Evolutionary conservation across 2,113 vertebrate species (phyloP), one percentile per base, ranked within the genome.

Genomic region (Galeopterus variegatus): DNA sequence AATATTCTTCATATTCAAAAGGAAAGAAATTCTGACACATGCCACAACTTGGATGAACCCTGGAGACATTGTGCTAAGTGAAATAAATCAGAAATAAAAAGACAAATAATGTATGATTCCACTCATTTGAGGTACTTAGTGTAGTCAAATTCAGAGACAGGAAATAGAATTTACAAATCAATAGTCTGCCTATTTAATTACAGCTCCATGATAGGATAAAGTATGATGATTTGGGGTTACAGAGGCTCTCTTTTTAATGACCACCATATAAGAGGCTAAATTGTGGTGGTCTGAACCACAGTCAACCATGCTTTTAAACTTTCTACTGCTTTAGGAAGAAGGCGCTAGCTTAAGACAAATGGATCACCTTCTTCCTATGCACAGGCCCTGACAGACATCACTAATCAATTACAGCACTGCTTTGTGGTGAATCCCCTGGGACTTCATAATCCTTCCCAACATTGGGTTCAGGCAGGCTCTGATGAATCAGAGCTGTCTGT

Each of bases 31-130:
- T 80, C 69, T 92, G 93, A 86, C 52, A 73, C 5, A 48, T 17
- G 72, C 21, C 52, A 73, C 41, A 91, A 89, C 52, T 75, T 26
- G 12, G 45, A 67, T 77, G 58, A 79, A 67, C n/a, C 26, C 60
- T 58, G 50, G 94, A 88, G 67, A 69, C 21, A 76, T n/a, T 56
- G 15, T n/a, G 7, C 58, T 79, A 69, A 87, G 50, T 82, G 93
- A 94, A 95, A 92, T 23, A 92, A 95, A 41, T 28, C 65, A 76
- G 33, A 81, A 65, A 75, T 84, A 88, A 90, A 95, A 80, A 60
- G 31, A 89, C 41, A 95, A 70, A 88, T 54, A 69, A 1, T 23
- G 21, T 86, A 41, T 41, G 24, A 60, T 33, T 82, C 41, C 41
- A 48, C 3, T 73, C 52, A 88, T 54, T 45, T 24, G 65, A 60